Base-by-base conservation (phyloP, 2,797 vertebrate genomes). In the Sphenopsis melanotis region DNA sequence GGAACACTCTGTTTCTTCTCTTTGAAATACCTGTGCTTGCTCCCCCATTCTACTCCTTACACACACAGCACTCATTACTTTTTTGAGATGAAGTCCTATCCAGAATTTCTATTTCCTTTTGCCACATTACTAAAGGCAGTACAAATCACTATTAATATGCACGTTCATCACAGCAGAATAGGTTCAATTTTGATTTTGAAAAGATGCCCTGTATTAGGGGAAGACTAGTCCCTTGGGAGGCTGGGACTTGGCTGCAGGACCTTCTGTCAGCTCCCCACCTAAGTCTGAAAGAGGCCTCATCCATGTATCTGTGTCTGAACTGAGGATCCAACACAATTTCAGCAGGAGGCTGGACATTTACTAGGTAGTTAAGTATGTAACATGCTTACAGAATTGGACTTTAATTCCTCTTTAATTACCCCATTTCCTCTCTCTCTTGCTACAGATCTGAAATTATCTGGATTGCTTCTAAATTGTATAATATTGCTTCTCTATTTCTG, bases 221-320 rank as follows among this genome's bases (percentile, higher is more conserved):
- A 94, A 64, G 34, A 66, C 15, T 9, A 61, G 11, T 14, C 21
- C 37, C 64, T 53, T 46, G 24, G 14, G 59, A 87, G 44, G 29
- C 27, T 65, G 57, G 46, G 50, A 66, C 14, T 57, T 34, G 44
- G 61, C 29, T 83, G 49, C 8, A 60, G 19, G 8, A 7, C 16
- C 41, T 87, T 87, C 44, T 32, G 36, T 8, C 5, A 1, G 12
- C 22, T 76, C 53, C 20, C 47, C 29, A 1, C 5, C 8, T 9
- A 42, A 81, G 16, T 19, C 29, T 53, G 37, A 46, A 59, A 52
- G 37, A 76, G 20, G 20, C 15, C 20, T 49, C 37, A 74, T 24
- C 34, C 34, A 80, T 10, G n/a, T 4, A 4, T 0, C 4, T 0
- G 0, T 16, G 32, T 37, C 78, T 76, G 79, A 78, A 49, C 26